Evolutionary conservation across 2,797 vertebrate species (phyloP).

Genomic region (Sebastolobus altivelis): DNA sequence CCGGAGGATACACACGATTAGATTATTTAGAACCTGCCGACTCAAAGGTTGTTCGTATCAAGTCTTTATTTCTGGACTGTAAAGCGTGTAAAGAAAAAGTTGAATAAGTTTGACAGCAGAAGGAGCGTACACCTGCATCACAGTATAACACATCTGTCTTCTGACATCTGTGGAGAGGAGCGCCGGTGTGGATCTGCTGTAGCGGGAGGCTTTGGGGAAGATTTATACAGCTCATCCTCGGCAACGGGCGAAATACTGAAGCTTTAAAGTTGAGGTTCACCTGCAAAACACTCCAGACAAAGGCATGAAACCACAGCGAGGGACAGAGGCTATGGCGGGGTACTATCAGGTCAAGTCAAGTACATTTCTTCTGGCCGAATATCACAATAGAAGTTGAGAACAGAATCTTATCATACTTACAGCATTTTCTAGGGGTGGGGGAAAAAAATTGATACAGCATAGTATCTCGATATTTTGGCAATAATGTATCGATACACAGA

Average conservation of each 20-base stretch:
- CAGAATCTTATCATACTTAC: too few relatives aligned
- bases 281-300: neutral
- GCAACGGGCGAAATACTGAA: neutral
- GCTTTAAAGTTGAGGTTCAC: neutral
- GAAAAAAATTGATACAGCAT: too few relatives aligned
- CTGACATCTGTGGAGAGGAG: neutral
- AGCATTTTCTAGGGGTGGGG: too few relatives aligned
- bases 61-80: neutral
- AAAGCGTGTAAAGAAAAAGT: neutral
- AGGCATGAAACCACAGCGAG: neutral
- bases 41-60: neutral
- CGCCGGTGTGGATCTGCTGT: too few relatives aligned
- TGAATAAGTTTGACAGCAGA: neutral
- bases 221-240: neutral
- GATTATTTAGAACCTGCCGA: neutral
- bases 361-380: too few relatives aligned
- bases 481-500: too few relatives aligned
- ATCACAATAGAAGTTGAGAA: too few relatives aligned
- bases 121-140: neutral
- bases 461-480: too few relatives aligned
- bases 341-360: too few relatives aligned
- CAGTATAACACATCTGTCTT: neutral
- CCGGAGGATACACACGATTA: neutral
- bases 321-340: neutral
- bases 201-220: neutral